Evolutionary conservation across 2,888 invertebrate species (phyloP), one percentile per base, ranked within the genome.

Genomic region (Leptinotarsa rubiginosa): DNA sequence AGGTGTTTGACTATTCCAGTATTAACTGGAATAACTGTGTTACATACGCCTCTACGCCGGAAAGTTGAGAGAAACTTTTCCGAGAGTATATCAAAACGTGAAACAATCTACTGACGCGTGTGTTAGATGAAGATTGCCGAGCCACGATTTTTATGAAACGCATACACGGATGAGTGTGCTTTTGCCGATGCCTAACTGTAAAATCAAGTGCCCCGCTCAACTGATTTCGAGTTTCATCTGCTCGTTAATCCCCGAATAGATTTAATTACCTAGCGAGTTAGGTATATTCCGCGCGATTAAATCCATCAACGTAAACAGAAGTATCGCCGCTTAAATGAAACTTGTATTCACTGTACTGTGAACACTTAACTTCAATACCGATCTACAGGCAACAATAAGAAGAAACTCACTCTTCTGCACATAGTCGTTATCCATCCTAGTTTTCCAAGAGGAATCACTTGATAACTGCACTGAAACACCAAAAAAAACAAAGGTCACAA

Each of bases 341-440:
- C 52, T 74, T 56, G 50, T 56, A 62, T 64, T 68, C 67, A 62
- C 13, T 22, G 20, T 50, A 70, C 49, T 66, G 70, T 62, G 41
- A 62, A 62, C 70, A 56, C 56, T 56, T 25, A 69, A 31, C 65
- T 70, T 47, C 62, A n/a, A 22, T 16, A n/a, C n/a, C 47, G 49
- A 65, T 62, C 65, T 22, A 65, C 20, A 31, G 49, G 47, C 47
- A 65, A 56, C 49, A 68, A 70, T 65, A 74, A 70, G 47, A 73
- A 73, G 18, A 65, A 68, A 78, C 77, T 76, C 72, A 78, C 78
- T 78, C 56, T 78, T 75, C 71, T 72, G 72, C 31, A 68, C 73
- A 74, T 75, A 72, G 72, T 72, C 49, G 73, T 75, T 75, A 76
- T 78, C 77, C 77, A 77, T 77, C 67, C 70, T 78, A 74, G 56